Percentiles rank a stretch among this genome's conserved stretches.
These are phyloP conservation scores for Chiroxiphia lanceolata DNA, from an alignment of 2,797 vertebrate species.

Conservation along the genomic window DNA sequence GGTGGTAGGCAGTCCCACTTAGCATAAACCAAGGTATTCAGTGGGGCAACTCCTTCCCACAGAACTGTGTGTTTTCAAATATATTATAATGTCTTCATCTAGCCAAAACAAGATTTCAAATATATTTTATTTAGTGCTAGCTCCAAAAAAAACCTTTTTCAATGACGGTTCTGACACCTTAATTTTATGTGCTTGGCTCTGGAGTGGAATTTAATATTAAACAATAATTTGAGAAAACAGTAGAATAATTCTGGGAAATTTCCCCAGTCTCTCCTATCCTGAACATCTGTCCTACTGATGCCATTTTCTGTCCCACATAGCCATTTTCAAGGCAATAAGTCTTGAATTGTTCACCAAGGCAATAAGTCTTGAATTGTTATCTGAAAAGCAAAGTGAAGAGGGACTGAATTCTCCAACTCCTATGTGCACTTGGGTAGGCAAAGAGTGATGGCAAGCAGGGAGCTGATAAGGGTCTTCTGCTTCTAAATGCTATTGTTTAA, in stretches of 20 bases:
- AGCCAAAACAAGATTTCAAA: background rate
- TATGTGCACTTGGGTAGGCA: accelerated
- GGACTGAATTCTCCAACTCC: background rate
- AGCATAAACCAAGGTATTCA: background rate
- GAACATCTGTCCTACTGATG: background rate
- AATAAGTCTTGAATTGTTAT: background rate
- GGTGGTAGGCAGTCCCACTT: background rate
- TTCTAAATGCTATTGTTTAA: background rate
- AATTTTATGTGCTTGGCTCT: background rate
- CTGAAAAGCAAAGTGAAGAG: background rate
- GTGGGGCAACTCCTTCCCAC: background rate
- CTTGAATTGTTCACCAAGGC: background rate
- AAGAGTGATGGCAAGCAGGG: background rate
- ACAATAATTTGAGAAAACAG: background rate
- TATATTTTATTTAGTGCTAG: background rate
- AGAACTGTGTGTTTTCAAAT: background rate
- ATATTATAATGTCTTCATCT: background rate
- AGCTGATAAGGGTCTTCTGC: background rate
- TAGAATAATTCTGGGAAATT: background rate
- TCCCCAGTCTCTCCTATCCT: background rate
- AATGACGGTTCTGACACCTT: background rate
- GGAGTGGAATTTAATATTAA: background rate
- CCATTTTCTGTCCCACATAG: background rate
- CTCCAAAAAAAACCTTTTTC: background rate
- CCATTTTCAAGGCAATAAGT: background rate